phyloP scores from a whole-genome alignment of 1,140 invertebrate species.

The Drosophila orena region DNA sequence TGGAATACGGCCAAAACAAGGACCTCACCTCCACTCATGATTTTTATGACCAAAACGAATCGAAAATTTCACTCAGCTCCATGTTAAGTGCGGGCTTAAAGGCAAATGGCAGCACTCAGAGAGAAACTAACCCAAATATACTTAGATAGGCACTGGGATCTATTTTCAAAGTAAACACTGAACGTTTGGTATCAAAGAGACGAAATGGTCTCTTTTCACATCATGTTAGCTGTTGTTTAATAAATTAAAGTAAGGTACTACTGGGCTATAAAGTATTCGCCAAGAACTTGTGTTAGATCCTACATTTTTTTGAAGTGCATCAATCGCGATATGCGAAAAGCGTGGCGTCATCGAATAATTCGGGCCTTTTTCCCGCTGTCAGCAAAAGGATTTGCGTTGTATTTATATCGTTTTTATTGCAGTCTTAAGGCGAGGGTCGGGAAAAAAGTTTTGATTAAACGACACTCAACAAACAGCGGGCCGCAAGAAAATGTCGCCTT shows the following conservation, averaged over 20 bases:
- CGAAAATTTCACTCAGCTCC: conserved; percentile 77
- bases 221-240: too few relatives aligned
- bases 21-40: conserved; percentile 61
- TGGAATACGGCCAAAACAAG: conserved; percentile 47
- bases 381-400: conserved; percentile 74
- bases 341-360: conserved; percentile 65
- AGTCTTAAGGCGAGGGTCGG: conserved; percentile 36
- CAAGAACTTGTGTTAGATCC: too few relatives aligned
- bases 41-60: conserved; percentile 72
- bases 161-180: too few relatives aligned
- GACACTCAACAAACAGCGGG: conserved; percentile 62
- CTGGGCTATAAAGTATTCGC: too few relatives aligned
- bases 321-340: conserved; percentile 33
- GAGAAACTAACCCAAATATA: neutral
- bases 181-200: too few relatives aligned
- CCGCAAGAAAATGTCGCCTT: conserved; percentile 65
- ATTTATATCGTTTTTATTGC: conserved; percentile 78
- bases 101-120: conserved; percentile 21
- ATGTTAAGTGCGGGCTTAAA: conserved; percentile 63
- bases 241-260: too few relatives aligned
- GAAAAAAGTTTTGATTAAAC: conserved; percentile 76
- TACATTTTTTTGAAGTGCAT: neutral
- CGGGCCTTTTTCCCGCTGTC: conserved; percentile 43
- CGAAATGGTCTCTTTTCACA: too few relatives aligned
- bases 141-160: neutral